Percentiles rank a stretch among this genome's conserved stretches.
Evolutionary conservation across 1,140 invertebrate genomes (phyloP).

Genomic region (Phthorimaea operculella): DNA sequence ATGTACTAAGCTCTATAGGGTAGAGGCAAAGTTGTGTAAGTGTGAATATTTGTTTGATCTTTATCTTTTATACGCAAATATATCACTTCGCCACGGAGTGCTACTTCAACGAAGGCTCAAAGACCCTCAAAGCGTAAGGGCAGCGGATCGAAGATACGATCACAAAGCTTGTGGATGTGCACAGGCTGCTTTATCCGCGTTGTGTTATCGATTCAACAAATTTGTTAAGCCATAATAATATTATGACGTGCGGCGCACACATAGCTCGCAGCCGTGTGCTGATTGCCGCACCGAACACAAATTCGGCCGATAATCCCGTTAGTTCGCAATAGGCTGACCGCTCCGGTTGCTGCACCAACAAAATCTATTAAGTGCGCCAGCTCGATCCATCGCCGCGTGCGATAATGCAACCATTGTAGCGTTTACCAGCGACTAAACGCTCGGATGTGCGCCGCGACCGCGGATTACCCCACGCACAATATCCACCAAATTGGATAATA

Average conservation of each 20-base stretch:
- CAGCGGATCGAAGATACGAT: background rate
- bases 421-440: slow-evolving; percentile 37
- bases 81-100: no score
- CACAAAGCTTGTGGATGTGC: background rate
- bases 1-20: no score
- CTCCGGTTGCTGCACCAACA: slow-evolving; percentile 45
- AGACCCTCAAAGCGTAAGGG: background rate
- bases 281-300: slow-evolving; percentile 49
- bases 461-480: slow-evolving; percentile 63
- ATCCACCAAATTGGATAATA: slow-evolving; percentile 66
- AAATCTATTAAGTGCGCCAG: slow-evolving; percentile 65
- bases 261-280: slow-evolving; percentile 17
- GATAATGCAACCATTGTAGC: slow-evolving; percentile 50
- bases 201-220: background rate
- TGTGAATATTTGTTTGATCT: no score
- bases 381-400: slow-evolving; percentile 46
- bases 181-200: background rate
- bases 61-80: no score
- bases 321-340: slow-evolving; percentile 56
- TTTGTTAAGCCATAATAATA: background rate
- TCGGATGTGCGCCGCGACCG: slow-evolving; percentile 38
- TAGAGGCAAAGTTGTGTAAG: no score
- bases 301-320: slow-evolving; percentile 56
- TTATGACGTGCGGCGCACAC: background rate
- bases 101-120: no score